phyloP scores from a whole-genome alignment of 2,797 vertebrate genomes.

The Harpagifer antarcticus region DNA sequence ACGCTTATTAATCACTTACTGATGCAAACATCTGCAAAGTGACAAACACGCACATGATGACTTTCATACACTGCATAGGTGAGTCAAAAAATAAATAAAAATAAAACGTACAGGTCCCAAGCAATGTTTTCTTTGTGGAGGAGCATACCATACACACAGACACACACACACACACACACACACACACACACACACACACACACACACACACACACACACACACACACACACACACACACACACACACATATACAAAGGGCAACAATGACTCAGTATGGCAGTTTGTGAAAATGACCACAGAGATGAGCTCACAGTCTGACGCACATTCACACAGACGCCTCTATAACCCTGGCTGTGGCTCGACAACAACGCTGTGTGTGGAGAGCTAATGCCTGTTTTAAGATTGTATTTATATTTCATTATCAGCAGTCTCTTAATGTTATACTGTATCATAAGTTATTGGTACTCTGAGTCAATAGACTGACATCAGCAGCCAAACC shows the following conservation, averaged over 20 bases:
- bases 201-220: background rate
- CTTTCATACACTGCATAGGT: no score
- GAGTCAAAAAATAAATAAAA: no score
- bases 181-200: background rate
- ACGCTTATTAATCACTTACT: conserved; percentile 30
- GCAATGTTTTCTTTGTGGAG: no score
- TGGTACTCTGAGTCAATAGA: background rate
- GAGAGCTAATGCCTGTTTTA: background rate
- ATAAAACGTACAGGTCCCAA: no score
- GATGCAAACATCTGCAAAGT: conserved; percentile 35
- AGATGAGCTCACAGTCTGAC: conserved; percentile 41
- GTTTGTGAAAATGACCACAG: conserved; percentile 46
- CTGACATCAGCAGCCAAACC: no score
- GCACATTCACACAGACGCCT: conserved; percentile 27
- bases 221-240: background rate
- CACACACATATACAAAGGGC: conserved; percentile 27
- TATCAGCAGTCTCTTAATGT: background rate
- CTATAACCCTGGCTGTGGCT: conserved; percentile 1
- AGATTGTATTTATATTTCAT: background rate
- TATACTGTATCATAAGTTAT: background rate
- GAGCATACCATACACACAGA: background rate
- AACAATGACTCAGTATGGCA: conserved; percentile 51
- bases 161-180: background rate
- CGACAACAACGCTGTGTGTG: background rate
- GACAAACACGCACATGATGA: background rate